Evolutionary conservation across 2,113 vertebrate species (phyloP).

Genomic region (Siniperca knerii): DNA sequence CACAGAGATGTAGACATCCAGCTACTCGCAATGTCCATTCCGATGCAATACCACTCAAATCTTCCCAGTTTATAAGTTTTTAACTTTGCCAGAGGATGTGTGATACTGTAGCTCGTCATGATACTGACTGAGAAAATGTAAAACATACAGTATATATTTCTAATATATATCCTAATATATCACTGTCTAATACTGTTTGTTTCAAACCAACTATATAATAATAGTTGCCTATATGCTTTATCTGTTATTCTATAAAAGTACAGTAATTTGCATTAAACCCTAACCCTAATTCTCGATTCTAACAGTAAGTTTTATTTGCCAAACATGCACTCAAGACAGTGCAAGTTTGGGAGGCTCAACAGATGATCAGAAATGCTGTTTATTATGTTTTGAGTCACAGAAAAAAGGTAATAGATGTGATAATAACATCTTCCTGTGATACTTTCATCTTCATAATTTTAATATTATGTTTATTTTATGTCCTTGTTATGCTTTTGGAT

Average conservation of each 20-base stretch:
- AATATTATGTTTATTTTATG: not conserved
- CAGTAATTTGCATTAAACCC: not conserved
- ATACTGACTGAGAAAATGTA: not conserved
- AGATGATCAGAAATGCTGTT: not conserved
- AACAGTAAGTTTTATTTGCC: not conserved
- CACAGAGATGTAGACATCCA: conserved; percentile 21
- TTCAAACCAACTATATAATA: not conserved
- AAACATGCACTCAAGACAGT: not conserved
- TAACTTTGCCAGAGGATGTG: not conserved
- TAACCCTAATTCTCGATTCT: not conserved
- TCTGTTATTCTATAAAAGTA: not conserved
- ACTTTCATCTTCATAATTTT: not conserved
- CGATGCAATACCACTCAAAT: not conserved
- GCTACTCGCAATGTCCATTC: not conserved
- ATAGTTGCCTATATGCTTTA: not conserved
- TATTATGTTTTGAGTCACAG: not conserved
- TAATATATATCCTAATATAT: not conserved
- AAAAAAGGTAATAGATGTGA: not conserved
- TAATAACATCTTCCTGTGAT: not conserved
- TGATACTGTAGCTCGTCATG: not conserved
- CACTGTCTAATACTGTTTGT: not conserved
- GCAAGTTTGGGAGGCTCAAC: not conserved
- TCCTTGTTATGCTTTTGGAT: not conserved
- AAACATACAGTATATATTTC: not conserved
- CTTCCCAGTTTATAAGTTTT: not conserved